phyloP scores from a whole-genome alignment of 2,888 invertebrate species.

The Catocala fraxini region DNA sequence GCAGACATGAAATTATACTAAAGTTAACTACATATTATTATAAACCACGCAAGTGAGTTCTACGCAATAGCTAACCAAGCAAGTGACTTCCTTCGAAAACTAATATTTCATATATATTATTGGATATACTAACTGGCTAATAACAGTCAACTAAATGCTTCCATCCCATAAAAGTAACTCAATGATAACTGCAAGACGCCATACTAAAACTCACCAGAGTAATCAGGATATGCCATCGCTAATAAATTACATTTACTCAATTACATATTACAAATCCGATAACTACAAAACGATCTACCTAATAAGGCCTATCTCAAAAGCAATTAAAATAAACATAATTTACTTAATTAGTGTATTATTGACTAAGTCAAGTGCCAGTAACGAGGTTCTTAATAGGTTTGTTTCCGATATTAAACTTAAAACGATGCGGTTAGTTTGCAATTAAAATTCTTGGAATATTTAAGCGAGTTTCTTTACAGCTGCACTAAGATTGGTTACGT shows the following conservation, averaged over 20 bases:
- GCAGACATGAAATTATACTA: too few relatives aligned
- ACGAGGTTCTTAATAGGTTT: constrained; percentile 12
- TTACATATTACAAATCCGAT: not conserved
- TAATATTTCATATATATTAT: too few relatives aligned
- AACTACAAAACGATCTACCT: not conserved
- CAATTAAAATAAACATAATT: constrained; percentile 20
- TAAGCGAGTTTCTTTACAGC: not conserved
- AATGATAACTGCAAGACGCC: too few relatives aligned
- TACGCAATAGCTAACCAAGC: too few relatives aligned
- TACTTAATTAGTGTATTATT: constrained; percentile 21
- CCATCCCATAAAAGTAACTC: too few relatives aligned
- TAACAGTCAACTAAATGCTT: too few relatives aligned
- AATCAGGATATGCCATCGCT: not conserved
- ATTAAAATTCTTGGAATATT: constrained; percentile 17
- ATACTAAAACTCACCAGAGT: not conserved
- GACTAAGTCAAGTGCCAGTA: constrained; percentile 15
- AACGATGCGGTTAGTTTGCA: constrained; percentile 2
- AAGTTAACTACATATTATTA: too few relatives aligned
- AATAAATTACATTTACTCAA: not conserved
- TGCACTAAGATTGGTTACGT: not conserved
- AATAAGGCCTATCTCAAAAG: constrained; percentile 19
- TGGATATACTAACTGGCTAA: too few relatives aligned
- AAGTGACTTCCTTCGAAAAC: too few relatives aligned
- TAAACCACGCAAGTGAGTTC: too few relatives aligned
- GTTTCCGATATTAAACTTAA: constrained; percentile 22